Evolutionary conservation across 2,888 invertebrate species (phyloP), one percentile per base, ranked within the genome.

Genomic region (Microchrysa polita): DNA sequence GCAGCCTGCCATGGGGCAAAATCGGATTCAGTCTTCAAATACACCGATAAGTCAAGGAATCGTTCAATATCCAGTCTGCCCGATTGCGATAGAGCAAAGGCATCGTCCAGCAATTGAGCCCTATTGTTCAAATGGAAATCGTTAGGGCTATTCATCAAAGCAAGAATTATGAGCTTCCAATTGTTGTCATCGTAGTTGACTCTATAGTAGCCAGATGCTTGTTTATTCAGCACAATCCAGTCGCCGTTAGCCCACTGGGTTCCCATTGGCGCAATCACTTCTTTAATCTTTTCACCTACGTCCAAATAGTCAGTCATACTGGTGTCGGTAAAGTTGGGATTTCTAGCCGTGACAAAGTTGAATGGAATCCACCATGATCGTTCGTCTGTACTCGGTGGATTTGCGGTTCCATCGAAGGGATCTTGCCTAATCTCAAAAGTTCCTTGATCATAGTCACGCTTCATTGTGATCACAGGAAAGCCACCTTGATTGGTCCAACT

Each of bases 91-190:
- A 72, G 18, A 12, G 91, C 91, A 82, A 92, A 86, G 0, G 92
- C 89, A 81, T 96, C 96, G 77, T 95, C 93, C 5, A 96, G 85
- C 67, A 96, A 86, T 81, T 95, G 94, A 0, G 93, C 93, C 74
- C 94, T 85, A 79, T 93, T 94, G 73, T 91, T 89, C 1, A 90
- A 87, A 74, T 91, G 88, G 67, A 94, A 91, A 59, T 87, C 87
- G 20, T 40, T 40, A 5, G 40, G 55, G 2, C 55, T 55, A 5
- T 55, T 20, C 12, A 18, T 34, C 7, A 69, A 14, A n/a, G 57
- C 88, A 55, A 87, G 84, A 22, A 88, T 88, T 1, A 93, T 84
- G 0, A 87, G 84, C 0, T 83, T 80, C 91, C 91, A 92, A 80
- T 91, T 91, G 0, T 81, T 80, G 0, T 78, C 76, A 57, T 92